phyloP scores from a whole-genome alignment of 2,888 invertebrate genomes.

The Anoncus sp. region DNA sequence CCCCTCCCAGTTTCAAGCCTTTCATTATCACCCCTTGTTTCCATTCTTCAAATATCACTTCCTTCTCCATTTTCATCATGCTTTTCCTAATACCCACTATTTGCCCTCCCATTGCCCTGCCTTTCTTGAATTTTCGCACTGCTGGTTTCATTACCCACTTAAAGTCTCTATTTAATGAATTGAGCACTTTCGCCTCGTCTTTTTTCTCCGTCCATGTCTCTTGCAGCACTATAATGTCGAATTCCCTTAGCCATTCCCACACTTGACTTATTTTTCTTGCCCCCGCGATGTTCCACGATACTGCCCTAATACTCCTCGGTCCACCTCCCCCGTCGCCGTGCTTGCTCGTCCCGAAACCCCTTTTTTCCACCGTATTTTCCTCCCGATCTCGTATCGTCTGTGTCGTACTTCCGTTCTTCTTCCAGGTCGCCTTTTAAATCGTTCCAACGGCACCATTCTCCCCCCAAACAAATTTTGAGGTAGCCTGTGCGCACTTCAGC shows the following conservation, averaged over 20 bases:
- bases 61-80: background rate
- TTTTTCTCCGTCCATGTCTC: constrained; percentile 31
- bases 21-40: constrained; percentile 25
- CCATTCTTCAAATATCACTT: constrained; percentile 20
- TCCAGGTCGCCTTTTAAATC: background rate
- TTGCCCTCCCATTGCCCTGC: constrained; percentile 29
- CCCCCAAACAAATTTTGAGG: background rate
- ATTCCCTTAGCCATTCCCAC: background rate
- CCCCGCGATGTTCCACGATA: constrained; percentile 21
- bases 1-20: constrained; percentile 3
- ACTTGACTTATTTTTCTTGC: background rate
- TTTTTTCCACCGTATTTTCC: background rate
- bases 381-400: background rate
- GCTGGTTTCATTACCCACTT: constrained; percentile 28
- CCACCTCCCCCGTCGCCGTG: too few relatives aligned
- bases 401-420: background rate
- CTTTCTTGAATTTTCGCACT: constrained; percentile 14
- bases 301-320: background rate
- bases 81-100: constrained; percentile 41
- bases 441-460: constrained; percentile 6
- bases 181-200: background rate
- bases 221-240: constrained; percentile 10
- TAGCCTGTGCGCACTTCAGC: background rate
- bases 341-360: constrained; percentile 9
- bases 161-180: constrained; percentile 5